Conservation (phyloP, 2,797 vertebrate genomes). For the Sebastes kiyomatsui region DNA sequence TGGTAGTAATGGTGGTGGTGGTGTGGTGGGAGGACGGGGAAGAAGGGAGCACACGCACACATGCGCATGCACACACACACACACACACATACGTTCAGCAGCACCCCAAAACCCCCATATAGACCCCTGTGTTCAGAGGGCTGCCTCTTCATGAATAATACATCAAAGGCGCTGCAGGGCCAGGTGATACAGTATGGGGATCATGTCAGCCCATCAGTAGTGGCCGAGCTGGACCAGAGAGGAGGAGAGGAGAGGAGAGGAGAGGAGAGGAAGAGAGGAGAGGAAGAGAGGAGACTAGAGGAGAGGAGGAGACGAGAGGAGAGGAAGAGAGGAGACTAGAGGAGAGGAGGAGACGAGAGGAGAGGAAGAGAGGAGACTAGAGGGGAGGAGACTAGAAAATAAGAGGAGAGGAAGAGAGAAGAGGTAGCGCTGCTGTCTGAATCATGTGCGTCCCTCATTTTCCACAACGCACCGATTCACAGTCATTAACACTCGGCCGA, state of each 20-base stretch:
- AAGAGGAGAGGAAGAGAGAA: neutral
- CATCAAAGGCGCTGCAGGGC: conserved; percentile 78
- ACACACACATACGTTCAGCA: neutral
- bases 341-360: neutral
- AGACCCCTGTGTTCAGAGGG: conserved; percentile 70
- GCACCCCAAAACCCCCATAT: conserved; percentile 59
- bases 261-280: neutral
- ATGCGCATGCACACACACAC: neutral
- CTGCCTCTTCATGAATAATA: conserved; percentile 79
- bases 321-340: neutral
- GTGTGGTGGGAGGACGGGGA: conserved; percentile 55
- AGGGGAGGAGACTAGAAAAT: conserved; percentile 1
- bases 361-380: conserved; percentile 2
- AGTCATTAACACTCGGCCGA: conserved; percentile 44
- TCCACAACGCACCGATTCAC: conserved; percentile 32
- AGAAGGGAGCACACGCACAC: conserved; percentile 37
- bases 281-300: neutral
- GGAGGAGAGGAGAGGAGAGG: neutral
- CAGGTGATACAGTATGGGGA: conserved; percentile 78
- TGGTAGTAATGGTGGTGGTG: conserved; percentile 62
- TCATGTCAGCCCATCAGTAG: conserved; percentile 74
- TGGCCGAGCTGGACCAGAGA: conserved; percentile 53
- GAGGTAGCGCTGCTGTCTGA: conserved; percentile 18
- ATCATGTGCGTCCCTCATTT: conserved; percentile 25
- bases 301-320: neutral